Conservation (phyloP, 2,888 invertebrate species). For the Crepidodera aurea region DNA sequence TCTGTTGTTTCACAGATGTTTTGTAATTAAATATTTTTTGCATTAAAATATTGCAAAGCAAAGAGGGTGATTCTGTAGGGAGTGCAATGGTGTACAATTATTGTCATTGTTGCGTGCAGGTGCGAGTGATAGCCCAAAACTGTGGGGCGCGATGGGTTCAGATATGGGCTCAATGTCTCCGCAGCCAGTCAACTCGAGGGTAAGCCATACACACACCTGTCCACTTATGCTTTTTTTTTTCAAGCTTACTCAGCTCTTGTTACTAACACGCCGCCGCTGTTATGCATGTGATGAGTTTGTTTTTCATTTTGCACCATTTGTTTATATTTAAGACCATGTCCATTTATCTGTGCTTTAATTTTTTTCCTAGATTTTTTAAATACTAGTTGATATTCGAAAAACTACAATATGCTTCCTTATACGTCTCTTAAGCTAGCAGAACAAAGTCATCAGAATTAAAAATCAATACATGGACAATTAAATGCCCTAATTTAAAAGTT, state of each 20-base stretch:
- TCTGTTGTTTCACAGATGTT: too few species aligned
- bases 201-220: constrained; percentile 62
- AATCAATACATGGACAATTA: too few species aligned
- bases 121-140: constrained; percentile 66
- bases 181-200: constrained; percentile 68
- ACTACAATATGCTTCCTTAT: too few species aligned
- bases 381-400: too few species aligned
- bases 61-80: constrained; percentile 53
- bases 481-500: too few species aligned
- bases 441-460: too few species aligned
- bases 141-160: constrained; percentile 65
- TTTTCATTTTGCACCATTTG: not conserved
- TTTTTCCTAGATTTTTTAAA: too few species aligned
- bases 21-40: too few species aligned
- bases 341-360: too few species aligned
- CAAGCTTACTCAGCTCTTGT: constrained; percentile 6
- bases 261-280: constrained; percentile 19
- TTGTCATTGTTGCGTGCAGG: constrained; percentile 63
- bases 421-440: too few species aligned
- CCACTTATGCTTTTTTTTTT: constrained; percentile 48
- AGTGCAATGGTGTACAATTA: constrained; percentile 40
- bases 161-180: constrained; percentile 65
- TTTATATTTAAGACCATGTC: too few species aligned
- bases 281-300: constrained; percentile 16
- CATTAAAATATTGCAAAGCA: constrained; percentile 30